Evolutionary conservation across 2,113 vertebrate genomes (phyloP).

Genomic region (Corythaeola cristata): DNA sequence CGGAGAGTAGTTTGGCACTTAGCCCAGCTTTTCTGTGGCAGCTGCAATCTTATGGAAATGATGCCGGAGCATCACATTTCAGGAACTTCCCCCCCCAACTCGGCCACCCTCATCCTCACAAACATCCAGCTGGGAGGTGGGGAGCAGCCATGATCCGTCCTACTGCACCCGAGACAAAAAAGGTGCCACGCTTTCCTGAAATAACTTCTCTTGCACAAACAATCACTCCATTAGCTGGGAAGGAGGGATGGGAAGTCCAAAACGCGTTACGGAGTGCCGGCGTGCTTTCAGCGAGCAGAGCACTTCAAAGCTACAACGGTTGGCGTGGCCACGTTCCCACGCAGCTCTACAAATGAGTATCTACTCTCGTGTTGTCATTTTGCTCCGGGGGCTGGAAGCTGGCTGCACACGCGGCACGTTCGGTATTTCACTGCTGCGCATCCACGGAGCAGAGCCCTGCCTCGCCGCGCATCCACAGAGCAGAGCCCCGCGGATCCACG

Average conservation of each 20-base stretch:
- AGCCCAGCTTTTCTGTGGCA: constrained; percentile 37
- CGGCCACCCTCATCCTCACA: neutral
- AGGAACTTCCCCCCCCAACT: neutral
- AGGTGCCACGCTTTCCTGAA: neutral
- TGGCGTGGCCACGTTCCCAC: neutral
- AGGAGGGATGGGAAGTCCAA: neutral
- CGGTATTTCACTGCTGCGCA: neutral
- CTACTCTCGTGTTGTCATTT: neutral
- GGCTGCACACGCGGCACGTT: neutral
- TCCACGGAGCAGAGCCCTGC: neutral
- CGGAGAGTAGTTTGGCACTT: neutral
- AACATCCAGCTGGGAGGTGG: neutral
- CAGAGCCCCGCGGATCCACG: no score
- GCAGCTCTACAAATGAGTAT: neutral
- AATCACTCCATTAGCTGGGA: neutral
- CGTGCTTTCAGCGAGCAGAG: neutral
- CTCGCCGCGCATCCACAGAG: no score
- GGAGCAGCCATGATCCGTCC: neutral
- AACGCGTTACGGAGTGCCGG: no score
- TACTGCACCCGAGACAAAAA: neutral
- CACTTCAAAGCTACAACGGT: neutral
- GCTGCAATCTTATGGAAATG: constrained; percentile 36
- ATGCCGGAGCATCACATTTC: constrained; percentile 13
- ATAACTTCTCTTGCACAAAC: neutral
- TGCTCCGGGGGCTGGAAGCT: neutral